phyloP scores from a whole-genome alignment of 2,888 invertebrate genomes.

The Cylloceria caligata region DNA sequence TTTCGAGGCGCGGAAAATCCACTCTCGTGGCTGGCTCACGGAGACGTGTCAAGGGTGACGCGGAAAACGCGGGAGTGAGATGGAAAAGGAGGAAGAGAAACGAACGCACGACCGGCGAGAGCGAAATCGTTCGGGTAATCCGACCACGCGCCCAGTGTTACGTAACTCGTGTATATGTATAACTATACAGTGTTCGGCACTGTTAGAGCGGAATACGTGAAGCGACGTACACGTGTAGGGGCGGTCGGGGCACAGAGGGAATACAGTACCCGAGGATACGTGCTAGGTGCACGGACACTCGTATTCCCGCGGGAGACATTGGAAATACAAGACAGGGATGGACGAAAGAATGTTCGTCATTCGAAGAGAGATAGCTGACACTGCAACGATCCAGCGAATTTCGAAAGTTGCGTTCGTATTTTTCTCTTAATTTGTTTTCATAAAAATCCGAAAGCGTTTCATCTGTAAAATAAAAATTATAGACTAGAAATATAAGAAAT shows the following conservation, averaged over 20 bases:
- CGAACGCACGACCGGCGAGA: conserved; percentile 46
- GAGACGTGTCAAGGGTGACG: conserved; percentile 60
- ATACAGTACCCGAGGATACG: conserved; percentile 39
- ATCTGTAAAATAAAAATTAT: too few relatives aligned
- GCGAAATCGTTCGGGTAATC: conserved; percentile 69
- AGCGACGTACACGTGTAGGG: conserved; percentile 59
- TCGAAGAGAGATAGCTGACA: conserved; percentile 8
- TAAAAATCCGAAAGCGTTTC: not conserved
- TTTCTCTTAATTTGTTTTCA: not conserved
- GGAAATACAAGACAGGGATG: conserved; percentile 35
- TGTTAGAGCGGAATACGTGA: conserved; percentile 35
- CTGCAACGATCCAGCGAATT: conserved; percentile 3
- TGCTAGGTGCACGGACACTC: conserved; percentile 37
- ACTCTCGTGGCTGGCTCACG: conserved; percentile 51
- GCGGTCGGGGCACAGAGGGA: conserved; percentile 42
- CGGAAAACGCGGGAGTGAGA: conserved; percentile 37
- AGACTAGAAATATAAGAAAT: too few relatives aligned
- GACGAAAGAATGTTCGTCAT: conserved; percentile 25
- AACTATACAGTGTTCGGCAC: not conserved
- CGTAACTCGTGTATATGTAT: conserved; percentile 25
- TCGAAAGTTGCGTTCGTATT: not conserved
- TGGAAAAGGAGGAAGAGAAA: conserved; percentile 41
- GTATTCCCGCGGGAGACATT: conserved; percentile 45
- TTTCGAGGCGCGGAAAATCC: conserved; percentile 63
- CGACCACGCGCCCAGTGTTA: conserved; percentile 61